Conservation (phyloP, 2,113 vertebrate species). For the Vireo altiloquus region DNA sequence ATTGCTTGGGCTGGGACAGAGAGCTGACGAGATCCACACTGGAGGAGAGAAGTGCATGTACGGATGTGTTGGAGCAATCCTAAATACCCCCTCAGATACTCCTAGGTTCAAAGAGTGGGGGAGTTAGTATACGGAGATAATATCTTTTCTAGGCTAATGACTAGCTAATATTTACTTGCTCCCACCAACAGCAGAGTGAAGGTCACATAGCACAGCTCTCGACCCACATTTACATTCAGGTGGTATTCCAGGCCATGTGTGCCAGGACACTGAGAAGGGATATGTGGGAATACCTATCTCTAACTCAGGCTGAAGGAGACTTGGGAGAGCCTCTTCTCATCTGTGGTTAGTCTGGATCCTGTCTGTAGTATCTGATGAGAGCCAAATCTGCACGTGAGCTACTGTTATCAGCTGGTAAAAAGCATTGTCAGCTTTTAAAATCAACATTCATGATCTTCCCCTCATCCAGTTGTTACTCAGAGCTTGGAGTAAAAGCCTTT, state of each 20-base stretch:
- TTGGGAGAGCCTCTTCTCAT: background rate
- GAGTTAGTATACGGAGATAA: background rate
- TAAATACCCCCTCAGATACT: background rate
- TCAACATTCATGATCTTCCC: background rate
- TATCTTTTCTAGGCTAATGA: slow-evolving; percentile 10
- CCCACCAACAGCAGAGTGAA: background rate
- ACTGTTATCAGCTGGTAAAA: background rate
- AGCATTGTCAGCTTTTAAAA: background rate
- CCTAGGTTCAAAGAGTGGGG: slow-evolving; percentile 2
- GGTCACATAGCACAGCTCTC: background rate
- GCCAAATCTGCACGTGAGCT: background rate
- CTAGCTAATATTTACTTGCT: slow-evolving; percentile 53
- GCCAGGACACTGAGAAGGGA: background rate
- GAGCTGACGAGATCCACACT: background rate
- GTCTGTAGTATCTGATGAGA: background rate
- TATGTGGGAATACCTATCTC: background rate
- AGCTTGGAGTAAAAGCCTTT: background rate
- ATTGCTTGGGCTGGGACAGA: slow-evolving; percentile 1
- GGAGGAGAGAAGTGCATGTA: background rate
- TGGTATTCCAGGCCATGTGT: background rate
- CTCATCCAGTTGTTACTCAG: background rate
- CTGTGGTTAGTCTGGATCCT: background rate
- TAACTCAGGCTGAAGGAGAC: background rate
- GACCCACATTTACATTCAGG: background rate
- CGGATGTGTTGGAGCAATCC: background rate